A percentile compares a stretch with the other conserved stretches of the same genome.
Evolutionary conservation across 2,888 invertebrate species (phyloP).

Genomic region (Eupithecia exiguata): DNA sequence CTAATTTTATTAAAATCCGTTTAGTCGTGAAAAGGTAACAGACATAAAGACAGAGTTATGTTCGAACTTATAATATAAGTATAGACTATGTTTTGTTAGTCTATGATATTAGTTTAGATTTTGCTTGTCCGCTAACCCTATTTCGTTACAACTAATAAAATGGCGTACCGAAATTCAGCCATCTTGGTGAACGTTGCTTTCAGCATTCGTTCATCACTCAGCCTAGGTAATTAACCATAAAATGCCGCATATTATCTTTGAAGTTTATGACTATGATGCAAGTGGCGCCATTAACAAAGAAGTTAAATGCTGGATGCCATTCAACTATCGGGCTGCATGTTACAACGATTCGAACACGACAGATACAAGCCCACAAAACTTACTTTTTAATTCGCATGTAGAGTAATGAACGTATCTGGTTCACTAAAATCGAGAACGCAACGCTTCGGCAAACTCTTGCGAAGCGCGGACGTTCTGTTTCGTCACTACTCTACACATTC

Average conservation of each 20-base stretch:
- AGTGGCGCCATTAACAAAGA: too few relatives aligned
- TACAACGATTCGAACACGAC: neutral
- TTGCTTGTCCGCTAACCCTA: too few relatives aligned
- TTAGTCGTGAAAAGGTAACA: too few relatives aligned
- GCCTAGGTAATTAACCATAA: neutral
- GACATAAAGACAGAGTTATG: too few relatives aligned
- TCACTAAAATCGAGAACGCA: slow-evolving; percentile 47
- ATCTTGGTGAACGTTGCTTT: neutral
- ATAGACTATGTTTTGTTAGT: too few relatives aligned
- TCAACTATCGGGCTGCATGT: neutral
- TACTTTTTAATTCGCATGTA: slow-evolving; percentile 29
- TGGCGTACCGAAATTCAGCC: neutral
- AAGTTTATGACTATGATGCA: too few relatives aligned
- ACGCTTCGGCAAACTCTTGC: slow-evolving; percentile 52
- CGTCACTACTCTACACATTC: slow-evolving; percentile 42
- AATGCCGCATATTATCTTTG: too few relatives aligned
- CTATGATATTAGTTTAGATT: too few relatives aligned
- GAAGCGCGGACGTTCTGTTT: slow-evolving; percentile 55
- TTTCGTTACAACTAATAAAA: neutral
- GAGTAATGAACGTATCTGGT: slow-evolving; percentile 37
- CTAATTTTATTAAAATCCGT: too few relatives aligned
- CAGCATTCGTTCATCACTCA: neutral
- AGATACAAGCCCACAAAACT: slow-evolving; percentile 15
- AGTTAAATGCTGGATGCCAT: neutral
- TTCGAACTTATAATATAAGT: too few relatives aligned